Conservation (phyloP, 2,888 invertebrate species). For the Anthophora plumipes region DNA sequence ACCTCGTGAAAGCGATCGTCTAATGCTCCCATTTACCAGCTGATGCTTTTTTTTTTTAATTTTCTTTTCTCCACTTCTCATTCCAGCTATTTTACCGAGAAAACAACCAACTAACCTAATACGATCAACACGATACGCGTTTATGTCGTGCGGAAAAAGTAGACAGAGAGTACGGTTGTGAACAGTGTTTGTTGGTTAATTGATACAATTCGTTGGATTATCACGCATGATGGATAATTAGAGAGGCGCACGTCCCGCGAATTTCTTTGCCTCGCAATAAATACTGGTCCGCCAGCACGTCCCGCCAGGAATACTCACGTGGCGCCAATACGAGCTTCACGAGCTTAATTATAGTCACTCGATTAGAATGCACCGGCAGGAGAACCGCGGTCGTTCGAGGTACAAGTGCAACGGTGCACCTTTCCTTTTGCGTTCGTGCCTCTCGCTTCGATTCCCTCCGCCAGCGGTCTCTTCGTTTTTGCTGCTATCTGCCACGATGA, state of each 20-base stretch:
- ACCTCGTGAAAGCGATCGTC: constrained; percentile 37
- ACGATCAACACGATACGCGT: neutral
- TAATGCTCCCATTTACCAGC: constrained; percentile 27
- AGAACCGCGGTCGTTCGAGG: constrained; percentile 49
- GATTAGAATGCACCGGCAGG: constrained; percentile 57
- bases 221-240: neutral
- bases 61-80: neutral
- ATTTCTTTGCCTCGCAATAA: constrained; percentile 30
- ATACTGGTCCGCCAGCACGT: constrained; percentile 41
- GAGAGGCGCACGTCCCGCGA: constrained; percentile 23
- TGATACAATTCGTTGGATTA: constrained; percentile 3
- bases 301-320: constrained; percentile 49
- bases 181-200: constrained; percentile 11
- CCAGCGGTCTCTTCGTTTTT: constrained; percentile 2
- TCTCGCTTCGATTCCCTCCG: constrained; percentile 25
- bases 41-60: too few relatives aligned
- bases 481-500: neutral
- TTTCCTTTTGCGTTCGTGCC: constrained; percentile 44
- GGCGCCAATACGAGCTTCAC: constrained; percentile 61
- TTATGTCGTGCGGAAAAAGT: neutral
- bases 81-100: neutral
- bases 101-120: neutral
- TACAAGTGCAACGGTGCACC: constrained; percentile 61
- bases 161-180: neutral
- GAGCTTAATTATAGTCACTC: constrained; percentile 64